phyloP scores from a whole-genome alignment of 2,797 vertebrate genomes.

The Enteromius fasciolatus region DNA sequence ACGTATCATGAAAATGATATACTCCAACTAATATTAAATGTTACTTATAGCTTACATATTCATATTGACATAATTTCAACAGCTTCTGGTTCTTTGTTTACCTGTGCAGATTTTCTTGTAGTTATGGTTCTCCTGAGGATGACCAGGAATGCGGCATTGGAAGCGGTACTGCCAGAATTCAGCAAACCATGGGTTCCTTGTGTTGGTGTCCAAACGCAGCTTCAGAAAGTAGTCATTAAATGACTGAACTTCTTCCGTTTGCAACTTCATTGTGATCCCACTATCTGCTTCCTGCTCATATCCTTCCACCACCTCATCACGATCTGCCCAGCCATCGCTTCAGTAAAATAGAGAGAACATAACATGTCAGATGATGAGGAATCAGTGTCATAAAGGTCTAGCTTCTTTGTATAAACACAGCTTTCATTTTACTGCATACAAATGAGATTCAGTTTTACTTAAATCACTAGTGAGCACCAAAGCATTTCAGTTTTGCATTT shows the following conservation, averaged over 20 bases:
- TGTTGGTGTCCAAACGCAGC: conserved; percentile 89
- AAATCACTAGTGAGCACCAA: conserved; percentile 2
- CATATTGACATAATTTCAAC: neutral
- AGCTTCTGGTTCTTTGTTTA: conserved; percentile 65
- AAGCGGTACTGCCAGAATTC: conserved; percentile 99
- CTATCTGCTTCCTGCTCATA: conserved; percentile 95
- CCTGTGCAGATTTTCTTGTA: conserved; percentile 94
- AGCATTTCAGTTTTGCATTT: conserved; percentile 8
- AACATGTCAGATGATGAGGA: neutral
- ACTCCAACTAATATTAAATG: neutral
- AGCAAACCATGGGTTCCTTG: conserved; percentile 94
- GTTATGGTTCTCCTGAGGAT: conserved; percentile 89
- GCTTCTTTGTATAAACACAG: neutral
- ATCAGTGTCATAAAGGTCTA: conserved; percentile 5
- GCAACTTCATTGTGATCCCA: conserved; percentile 97
- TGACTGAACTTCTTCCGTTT: conserved; percentile 89
- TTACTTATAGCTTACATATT: neutral
- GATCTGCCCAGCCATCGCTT: conserved; percentile 98
- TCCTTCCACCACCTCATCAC: conserved; percentile 97
- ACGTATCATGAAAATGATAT: neutral
- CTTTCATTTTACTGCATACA: neutral
- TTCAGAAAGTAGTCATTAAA: conserved; percentile 97
- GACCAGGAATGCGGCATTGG: conserved; percentile 92
- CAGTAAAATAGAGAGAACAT: conserved; percentile 15
- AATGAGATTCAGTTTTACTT: neutral